A percentile compares a stretch with the other conserved stretches of the same genome.
Evolutionary conservation across 2,113 vertebrate species (phyloP).

Genomic region (Elaphurus davidianus): DNA sequence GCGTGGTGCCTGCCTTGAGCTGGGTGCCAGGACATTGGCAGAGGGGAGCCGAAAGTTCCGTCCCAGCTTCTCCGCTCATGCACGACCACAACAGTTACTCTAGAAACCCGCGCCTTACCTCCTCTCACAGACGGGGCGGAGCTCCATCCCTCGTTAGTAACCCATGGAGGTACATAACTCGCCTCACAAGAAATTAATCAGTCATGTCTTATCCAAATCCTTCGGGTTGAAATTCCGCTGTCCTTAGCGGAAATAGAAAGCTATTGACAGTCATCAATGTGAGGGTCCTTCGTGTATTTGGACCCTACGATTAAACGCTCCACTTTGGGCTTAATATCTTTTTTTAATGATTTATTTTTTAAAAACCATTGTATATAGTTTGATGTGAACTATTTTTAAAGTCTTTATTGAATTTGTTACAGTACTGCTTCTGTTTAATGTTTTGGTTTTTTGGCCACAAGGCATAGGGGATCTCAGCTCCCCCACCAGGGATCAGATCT

Average conservation of each 20-base stretch:
- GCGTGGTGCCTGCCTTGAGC: fast-evolving
- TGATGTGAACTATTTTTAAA: not conserved
- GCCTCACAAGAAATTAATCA: not conserved
- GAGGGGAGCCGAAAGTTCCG: not conserved
- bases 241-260: not conserved
- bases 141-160: not conserved
- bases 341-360: not conserved
- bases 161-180: not conserved
- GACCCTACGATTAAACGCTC: not conserved
- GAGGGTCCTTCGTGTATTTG: not conserved
- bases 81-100: no score
- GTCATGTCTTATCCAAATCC: not conserved
- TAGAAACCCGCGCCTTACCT: not conserved
- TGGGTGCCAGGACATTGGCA: fast-evolving
- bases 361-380: not conserved
- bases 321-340: not conserved
- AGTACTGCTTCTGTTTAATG: not conserved
- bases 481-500: not conserved
- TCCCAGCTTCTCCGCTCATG: not conserved
- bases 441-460: not conserved
- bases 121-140: not conserved
- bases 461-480: not conserved
- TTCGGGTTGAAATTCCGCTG: not conserved
- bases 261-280: no score
- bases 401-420: not conserved